A percentile compares a stretch with the other conserved stretches of the same genome.
These are phyloP conservation scores for Mesoligia furuncula DNA, from an alignment of 2,888 invertebrate species.

Conservation along the genomic window DNA sequence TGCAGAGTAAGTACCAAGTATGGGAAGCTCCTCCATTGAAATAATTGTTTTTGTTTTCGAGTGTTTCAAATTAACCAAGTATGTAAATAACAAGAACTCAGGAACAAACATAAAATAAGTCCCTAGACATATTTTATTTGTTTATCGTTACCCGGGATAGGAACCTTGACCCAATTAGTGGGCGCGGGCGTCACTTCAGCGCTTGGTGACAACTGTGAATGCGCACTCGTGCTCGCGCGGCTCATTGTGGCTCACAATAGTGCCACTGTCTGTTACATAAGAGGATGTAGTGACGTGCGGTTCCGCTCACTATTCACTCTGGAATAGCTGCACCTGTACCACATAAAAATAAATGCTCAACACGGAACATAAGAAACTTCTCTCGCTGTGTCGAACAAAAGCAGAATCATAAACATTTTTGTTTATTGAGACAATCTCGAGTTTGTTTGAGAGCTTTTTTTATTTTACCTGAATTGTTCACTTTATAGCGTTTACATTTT, in stretches of 20 bases:
- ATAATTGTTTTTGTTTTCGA: not conserved
- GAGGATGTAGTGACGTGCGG: slow-evolving; percentile 36
- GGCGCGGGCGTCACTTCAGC: slow-evolving; percentile 55
- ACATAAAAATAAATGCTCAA: slow-evolving; percentile 38
- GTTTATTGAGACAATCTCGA: slow-evolving; percentile 22
- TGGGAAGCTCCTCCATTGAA: not conserved
- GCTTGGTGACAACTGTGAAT: slow-evolving; percentile 62
- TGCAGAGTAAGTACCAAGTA: not conserved
- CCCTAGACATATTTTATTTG: slow-evolving; percentile 49
- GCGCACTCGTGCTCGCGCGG: slow-evolving; percentile 53
- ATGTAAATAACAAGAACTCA: slow-evolving; percentile 2
- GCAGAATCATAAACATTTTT: slow-evolving; percentile 35
- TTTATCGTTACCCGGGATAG: slow-evolving; percentile 46
- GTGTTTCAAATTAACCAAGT: not conserved
- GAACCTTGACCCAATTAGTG: slow-evolving; percentile 70
- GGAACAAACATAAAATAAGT: slow-evolving; percentile 21
- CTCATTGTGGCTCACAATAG: slow-evolving; percentile 54
- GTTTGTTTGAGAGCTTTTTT: slow-evolving; percentile 28
- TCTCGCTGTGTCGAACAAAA: slow-evolving; percentile 26
- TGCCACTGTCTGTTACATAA: slow-evolving; percentile 53
- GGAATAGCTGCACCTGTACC: slow-evolving; percentile 36
- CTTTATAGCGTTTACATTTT: not conserved
- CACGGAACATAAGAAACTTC: slow-evolving; percentile 25
- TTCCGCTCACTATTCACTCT: slow-evolving; percentile 32
- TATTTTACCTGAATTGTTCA: slow-evolving; percentile 10